A percentile compares a stretch with the other conserved stretches of the same genome.
Evolutionary conservation across 2,888 invertebrate genomes (phyloP).

Genomic region (Diarsia dahlii): DNA sequence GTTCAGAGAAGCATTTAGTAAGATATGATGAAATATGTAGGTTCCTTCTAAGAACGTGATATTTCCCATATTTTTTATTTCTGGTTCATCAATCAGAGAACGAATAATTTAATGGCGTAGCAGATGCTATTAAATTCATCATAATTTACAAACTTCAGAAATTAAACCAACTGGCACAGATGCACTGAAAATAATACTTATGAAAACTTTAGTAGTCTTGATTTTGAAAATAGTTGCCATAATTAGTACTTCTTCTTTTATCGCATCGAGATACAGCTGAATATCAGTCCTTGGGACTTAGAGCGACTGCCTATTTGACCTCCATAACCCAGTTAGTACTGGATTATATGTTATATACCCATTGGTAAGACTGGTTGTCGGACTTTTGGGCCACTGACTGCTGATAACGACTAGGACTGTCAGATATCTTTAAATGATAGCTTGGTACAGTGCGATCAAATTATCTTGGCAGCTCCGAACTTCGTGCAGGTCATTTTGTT

Average conservation of each 20-base stretch:
- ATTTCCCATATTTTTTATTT: background rate
- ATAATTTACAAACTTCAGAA: slow-evolving; percentile 13
- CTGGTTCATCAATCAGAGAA: background rate
- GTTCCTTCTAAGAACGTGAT: background rate
- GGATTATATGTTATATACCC: background rate
- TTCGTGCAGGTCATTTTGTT: too few relatives aligned
- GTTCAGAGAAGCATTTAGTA: background rate
- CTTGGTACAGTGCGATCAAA: too few relatives aligned
- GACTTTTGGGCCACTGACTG: background rate
- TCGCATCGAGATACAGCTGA: background rate
- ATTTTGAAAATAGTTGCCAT: background rate
- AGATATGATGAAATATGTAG: background rate
- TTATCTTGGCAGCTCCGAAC: too few relatives aligned
- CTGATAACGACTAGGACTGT: background rate
- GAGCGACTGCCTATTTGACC: background rate
- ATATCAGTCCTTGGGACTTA: background rate
- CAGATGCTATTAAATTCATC: slow-evolving; percentile 1
- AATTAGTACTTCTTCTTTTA: background rate
- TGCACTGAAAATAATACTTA: background rate
- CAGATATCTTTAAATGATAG: too few relatives aligned
- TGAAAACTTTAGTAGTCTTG: background rate
- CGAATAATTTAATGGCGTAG: background rate
- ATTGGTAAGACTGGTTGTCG: background rate
- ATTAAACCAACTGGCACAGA: background rate
- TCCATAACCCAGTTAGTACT: background rate